Evolutionary conservation across 2,888 invertebrate genomes (phyloP).

Genomic region (Acleris sparsana): DNA sequence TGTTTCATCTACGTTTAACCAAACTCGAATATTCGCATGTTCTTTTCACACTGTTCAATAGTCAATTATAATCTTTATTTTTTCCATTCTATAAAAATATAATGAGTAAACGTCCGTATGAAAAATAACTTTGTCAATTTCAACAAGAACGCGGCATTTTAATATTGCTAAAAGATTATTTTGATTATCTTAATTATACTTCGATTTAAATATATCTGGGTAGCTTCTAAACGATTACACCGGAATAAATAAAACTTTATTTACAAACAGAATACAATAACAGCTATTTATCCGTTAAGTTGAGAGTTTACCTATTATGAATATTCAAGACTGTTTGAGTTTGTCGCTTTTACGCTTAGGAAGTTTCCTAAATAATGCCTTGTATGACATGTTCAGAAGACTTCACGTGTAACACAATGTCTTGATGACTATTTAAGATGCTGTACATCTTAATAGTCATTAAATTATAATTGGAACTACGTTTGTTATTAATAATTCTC

Average conservation of each 20-base stretch:
- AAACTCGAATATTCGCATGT: constrained; percentile 62
- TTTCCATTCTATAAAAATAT: constrained; percentile 6
- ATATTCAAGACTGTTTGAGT: constrained; percentile 34
- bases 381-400: constrained; percentile 16
- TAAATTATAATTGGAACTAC: neutral
- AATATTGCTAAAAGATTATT: no score
- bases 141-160: neutral
- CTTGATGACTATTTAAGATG: constrained; percentile 5
- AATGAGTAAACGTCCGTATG: neutral
- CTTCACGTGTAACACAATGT: constrained; percentile 8
- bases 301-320: constrained; percentile 33
- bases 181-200: no score
- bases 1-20: constrained; percentile 50
- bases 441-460: neutral
- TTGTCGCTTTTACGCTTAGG: constrained; percentile 16
- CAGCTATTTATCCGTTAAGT: constrained; percentile 35
- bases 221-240: constrained; percentile 3
- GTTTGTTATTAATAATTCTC: no score
- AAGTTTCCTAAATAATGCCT: constrained; percentile 30
- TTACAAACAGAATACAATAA: constrained; percentile 24
- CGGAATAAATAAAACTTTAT: constrained; percentile 24
- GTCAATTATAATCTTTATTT: constrained; percentile 28
- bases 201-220: neutral
- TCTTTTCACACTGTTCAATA: constrained; percentile 31
- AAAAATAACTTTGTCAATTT: neutral